Evolutionary conservation across 64 coral and sea anemone species (phyloP).

Genomic region (Pachyseris speciosa): DNA sequence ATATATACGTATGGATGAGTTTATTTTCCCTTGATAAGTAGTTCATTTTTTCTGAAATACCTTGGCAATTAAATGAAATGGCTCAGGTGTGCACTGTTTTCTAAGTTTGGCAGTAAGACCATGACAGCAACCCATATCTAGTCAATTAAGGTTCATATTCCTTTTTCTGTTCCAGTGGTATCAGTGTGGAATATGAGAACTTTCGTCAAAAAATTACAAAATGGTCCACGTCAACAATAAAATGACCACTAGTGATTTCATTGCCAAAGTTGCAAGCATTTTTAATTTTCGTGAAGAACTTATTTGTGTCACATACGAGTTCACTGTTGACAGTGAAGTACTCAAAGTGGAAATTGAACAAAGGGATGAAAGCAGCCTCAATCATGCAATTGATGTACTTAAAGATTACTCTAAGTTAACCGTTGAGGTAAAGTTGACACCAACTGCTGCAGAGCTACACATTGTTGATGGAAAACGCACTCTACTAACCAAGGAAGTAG

Average conservation of each 20-base stretch:
- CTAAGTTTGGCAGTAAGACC: no score
- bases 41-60: no score
- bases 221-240: constrained; percentile 51
- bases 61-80: no score
- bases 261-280: constrained; percentile 42
- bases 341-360: constrained; percentile 57
- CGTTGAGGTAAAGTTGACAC: constrained; percentile 17
- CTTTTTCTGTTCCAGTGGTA: constrained; percentile 39
- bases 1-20: no score
- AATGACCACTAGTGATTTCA: constrained; percentile 59
- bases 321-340: constrained; percentile 3
- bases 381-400: constrained; percentile 32
- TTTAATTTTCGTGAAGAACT: constrained; percentile 17
- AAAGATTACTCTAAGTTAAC: constrained; percentile 50
- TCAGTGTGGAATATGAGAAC: constrained; percentile 31
- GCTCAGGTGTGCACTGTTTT: no score
- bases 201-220: constrained; percentile 61
- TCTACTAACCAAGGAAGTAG: constrained; percentile 35
- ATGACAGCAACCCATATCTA: no score
- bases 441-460: not conserved
- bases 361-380: constrained; percentile 31
- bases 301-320: constrained; percentile 65
- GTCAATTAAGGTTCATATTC: not conserved
- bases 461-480: constrained; percentile 45
- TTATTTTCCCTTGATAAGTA: no score